phyloP scores from a whole-genome alignment of 1,140 invertebrate species.

The Philopotamus ludificatus region DNA sequence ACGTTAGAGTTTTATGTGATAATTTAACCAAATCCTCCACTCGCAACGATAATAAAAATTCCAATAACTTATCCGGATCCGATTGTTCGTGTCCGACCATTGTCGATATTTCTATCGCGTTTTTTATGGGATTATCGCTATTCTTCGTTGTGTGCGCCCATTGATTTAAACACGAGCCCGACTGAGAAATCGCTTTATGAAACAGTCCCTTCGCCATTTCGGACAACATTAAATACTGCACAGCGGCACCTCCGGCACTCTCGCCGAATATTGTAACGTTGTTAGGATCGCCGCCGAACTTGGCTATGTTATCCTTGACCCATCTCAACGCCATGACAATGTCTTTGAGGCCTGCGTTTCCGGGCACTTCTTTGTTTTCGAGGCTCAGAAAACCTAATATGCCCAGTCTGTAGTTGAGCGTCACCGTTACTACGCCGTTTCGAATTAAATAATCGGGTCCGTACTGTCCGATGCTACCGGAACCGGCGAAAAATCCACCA shows the following conservation, averaged over 20 bases:
- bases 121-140: conserved; percentile 47
- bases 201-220: conserved; percentile 58
- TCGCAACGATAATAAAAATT: conserved; percentile 47
- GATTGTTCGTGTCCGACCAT: conserved; percentile 46
- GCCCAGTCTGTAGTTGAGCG: conserved; percentile 69
- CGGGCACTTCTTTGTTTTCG: conserved; percentile 55
- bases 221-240: conserved; percentile 55
- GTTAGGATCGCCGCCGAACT: conserved; percentile 59
- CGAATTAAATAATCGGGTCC: conserved; percentile 61
- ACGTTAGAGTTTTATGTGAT: conserved; percentile 39
- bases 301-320: conserved; percentile 59
- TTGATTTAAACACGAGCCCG: conserved; percentile 64
- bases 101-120: conserved; percentile 46
- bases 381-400: conserved; percentile 61
- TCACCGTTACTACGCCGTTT: conserved; percentile 65
- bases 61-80: conserved; percentile 46
- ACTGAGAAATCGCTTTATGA: conserved; percentile 63
- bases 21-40: conserved; percentile 48
- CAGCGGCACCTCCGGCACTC: conserved; percentile 55
- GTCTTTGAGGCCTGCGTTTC: conserved; percentile 66
- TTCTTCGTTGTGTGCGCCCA: conserved; percentile 53
- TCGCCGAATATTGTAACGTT: conserved; percentile 59
- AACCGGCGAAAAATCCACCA: conserved; percentile 62
- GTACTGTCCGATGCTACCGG: conserved; percentile 52
- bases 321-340: conserved; percentile 62